Conservation (phyloP, 2,113 vertebrate species). For the Gavialis gangeticus region DNA sequence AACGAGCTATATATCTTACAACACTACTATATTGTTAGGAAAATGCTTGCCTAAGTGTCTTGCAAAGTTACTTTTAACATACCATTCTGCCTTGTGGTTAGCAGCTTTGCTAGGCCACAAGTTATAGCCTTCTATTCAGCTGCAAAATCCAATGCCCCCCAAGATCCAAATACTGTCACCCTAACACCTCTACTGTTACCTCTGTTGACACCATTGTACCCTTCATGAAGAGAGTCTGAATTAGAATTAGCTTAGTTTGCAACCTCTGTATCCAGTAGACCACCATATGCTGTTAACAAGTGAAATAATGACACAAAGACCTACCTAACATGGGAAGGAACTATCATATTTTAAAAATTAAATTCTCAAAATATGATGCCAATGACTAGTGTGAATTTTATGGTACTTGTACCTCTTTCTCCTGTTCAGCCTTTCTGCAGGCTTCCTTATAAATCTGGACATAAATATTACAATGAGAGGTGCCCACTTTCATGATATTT, state of each 20-base stretch:
- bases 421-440: neutral
- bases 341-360: neutral
- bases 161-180: too few species aligned
- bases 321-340: neutral
- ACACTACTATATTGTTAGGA: too few species aligned
- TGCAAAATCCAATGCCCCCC: too few species aligned
- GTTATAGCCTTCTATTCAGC: too few species aligned
- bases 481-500: neutral
- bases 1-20: too few species aligned
- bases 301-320: neutral
- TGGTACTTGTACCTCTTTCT: neutral
- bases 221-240: neutral
- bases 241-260: neutral
- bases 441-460: neutral
- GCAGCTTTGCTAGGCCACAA: too few species aligned
- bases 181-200: neutral
- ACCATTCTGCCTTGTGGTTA: too few species aligned
- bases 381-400: neutral
- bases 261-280: neutral
- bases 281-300: neutral
- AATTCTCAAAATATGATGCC: neutral
- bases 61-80: too few species aligned
- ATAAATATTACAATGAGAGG: neutral
- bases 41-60: too few species aligned
- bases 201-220: neutral